A percentile compares a stretch with the other conserved stretches of the same genome.
Evolutionary conservation across 2,888 invertebrate species (phyloP).

Genomic region (Euzophera pinguis): DNA sequence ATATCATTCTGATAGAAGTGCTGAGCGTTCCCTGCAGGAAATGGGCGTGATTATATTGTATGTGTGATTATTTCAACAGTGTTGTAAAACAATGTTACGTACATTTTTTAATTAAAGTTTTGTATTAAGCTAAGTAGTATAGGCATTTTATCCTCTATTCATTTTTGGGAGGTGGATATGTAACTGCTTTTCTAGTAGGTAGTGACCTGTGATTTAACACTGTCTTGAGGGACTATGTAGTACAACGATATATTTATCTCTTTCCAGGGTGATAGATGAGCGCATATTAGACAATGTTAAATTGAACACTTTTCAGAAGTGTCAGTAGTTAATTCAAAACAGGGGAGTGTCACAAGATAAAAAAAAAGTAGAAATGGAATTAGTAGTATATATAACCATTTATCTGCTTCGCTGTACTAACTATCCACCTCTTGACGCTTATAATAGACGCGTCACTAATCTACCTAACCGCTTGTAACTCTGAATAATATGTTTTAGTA

Average conservation of each 20-base stretch:
- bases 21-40: too few relatives aligned
- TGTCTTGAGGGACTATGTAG: not conserved
- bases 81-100: not conserved
- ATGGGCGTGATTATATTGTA: too few relatives aligned
- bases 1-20: too few relatives aligned
- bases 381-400: slow-evolving; percentile 20
- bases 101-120: too few relatives aligned
- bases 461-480: slow-evolving; percentile 21
- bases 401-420: slow-evolving; percentile 60
- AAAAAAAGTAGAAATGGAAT: slow-evolving; percentile 22
- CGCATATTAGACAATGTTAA: slow-evolving; percentile 17
- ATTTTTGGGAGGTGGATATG: slow-evolving; percentile 20
- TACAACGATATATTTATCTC: slow-evolving; percentile 29
- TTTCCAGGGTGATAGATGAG: slow-evolving; percentile 70
- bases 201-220: not conserved
- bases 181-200: not conserved
- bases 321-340: slow-evolving; percentile 17
- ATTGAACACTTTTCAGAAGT: slow-evolving; percentile 20
- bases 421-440: slow-evolving; percentile 34
- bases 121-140: too few relatives aligned
- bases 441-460: slow-evolving; percentile 16
- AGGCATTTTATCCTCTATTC: not conserved
- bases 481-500: not conserved
- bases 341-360: slow-evolving; percentile 19
- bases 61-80: too few relatives aligned